Percentiles rank a stretch among this genome's conserved stretches.
These are phyloP conservation scores for Oxystoma pomonae DNA, from an alignment of 2,888 invertebrate species.

Conservation along the genomic window DNA sequence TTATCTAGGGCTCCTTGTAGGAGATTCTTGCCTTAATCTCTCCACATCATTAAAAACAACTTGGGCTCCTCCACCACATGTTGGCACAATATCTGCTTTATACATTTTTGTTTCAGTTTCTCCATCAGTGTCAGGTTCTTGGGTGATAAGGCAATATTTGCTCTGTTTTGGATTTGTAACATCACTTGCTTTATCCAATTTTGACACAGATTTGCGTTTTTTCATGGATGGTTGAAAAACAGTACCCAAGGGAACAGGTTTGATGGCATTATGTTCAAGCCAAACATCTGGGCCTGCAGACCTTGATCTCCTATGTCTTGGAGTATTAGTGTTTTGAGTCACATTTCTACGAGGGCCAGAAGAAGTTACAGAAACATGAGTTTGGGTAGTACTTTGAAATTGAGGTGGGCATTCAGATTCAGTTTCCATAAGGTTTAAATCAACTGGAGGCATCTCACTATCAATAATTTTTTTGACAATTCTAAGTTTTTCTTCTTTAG, in stretches of 20 bases:
- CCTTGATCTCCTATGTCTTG: constrained; percentile 62
- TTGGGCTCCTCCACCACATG: constrained; percentile 92
- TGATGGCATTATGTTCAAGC: constrained; percentile 85
- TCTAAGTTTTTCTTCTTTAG: constrained; percentile 58
- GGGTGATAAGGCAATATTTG: constrained; percentile 90
- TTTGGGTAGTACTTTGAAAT: background rate
- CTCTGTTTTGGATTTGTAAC: constrained; percentile 63
- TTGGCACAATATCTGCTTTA: constrained; percentile 92
- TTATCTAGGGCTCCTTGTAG: constrained; percentile 45
- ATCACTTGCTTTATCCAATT: constrained; percentile 74
- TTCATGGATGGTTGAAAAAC: constrained; percentile 82
- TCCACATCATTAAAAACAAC: constrained; percentile 95
- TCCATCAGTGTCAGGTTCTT: constrained; percentile 88
- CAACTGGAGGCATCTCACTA: constrained; percentile 21
- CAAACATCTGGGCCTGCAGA: constrained; percentile 70
- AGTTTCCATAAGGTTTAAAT: constrained; percentile 11
- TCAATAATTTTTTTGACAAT: constrained; percentile 35
- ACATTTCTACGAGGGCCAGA: constrained; percentile 16
- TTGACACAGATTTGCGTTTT: constrained; percentile 78
- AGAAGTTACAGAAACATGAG: background rate
- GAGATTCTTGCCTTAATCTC: constrained; percentile 77
- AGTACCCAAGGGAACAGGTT: constrained; percentile 78
- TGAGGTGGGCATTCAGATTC: background rate
- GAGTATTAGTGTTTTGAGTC: constrained; percentile 39
- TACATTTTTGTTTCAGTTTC: constrained; percentile 90